Base-by-base conservation (phyloP, 2,888 invertebrate genomes). In the Stenolophus ochropezus region DNA sequence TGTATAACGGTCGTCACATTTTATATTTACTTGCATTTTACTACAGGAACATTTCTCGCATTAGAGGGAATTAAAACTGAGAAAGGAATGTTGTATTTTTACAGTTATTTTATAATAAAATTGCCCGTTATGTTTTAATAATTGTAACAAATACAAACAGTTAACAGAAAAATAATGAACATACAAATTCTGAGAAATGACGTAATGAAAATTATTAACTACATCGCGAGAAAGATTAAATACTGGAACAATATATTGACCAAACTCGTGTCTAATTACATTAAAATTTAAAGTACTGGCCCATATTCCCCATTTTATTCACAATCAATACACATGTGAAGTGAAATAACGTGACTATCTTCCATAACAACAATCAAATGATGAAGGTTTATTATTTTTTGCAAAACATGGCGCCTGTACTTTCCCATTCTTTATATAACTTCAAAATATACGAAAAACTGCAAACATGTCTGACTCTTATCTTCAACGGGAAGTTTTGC, bases 261-360 rank as follows among this genome's bases (percentile, higher is more conserved):
- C 3, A 61, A 25, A 61, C 23, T 25, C 61, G 61, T 69, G 21
- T 42, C 5, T 69, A 69, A 69, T 69, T 69, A 69, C 33, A 69
- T 69, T 69, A 33, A 65, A 42, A 14, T 69, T 69, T 69, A 33
- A 69, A 42, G 69, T n/a, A n/a, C n/a, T 69, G 69, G 33, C 8
- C 69, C 69, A 69, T 33, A 69, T 69, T 69, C 42, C 18, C 33
- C 27, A 16, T 65, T 23, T 14, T 27, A 56, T 14, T 65, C 42
- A 33, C 20, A 69, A 69, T 69, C 69, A 47, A 69, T 69, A 69
- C 42, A 21, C 42, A 14, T 25, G 23, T 69, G 18, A 33, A 42
- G 33, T 69, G 3, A 16, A 25, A 25, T 69, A 42, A 20, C 69
- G 69, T 69, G 69, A 18, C 14, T 23, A 18, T 42, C 42, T 69